A percentile compares a stretch with the other conserved stretches of the same genome.
Conservation (phyloP, 1,140 invertebrate species). For the Ceratosolen solmsi region DNA sequence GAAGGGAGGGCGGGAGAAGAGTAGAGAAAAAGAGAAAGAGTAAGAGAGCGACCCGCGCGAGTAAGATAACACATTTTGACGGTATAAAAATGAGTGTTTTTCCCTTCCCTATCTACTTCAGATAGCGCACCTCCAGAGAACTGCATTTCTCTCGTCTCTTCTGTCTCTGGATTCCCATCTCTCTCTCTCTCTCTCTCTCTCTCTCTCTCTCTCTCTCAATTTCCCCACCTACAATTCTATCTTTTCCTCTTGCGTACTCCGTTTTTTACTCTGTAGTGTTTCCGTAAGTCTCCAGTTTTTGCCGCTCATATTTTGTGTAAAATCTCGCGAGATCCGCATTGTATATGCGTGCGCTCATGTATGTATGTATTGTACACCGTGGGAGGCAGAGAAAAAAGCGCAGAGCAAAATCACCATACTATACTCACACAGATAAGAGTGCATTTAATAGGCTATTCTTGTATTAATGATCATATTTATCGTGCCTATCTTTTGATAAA, state of each 20-base stretch:
- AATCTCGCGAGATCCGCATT: slow-evolving; percentile 42
- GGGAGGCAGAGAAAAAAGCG: not conserved
- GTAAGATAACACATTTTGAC: slow-evolving; percentile 70
- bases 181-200: slow-evolving; percentile 30
- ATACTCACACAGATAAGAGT: slow-evolving; percentile 7
- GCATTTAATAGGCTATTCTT: slow-evolving; percentile 34
- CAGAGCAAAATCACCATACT: slow-evolving; percentile 5
- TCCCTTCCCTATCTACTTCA: slow-evolving; percentile 63
- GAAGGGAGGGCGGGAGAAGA: slow-evolving; percentile 47
- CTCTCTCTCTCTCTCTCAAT: slow-evolving; percentile 29
- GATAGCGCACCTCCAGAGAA: slow-evolving; percentile 62
- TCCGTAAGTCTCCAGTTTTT: slow-evolving; percentile 47
- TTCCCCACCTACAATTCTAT: not conserved
- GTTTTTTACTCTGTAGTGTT: slow-evolving; percentile 22
- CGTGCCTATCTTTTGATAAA: slow-evolving; percentile 24
- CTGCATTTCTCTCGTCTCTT: slow-evolving; percentile 51
- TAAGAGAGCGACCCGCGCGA: slow-evolving; percentile 53
- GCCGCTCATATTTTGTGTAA: slow-evolving; percentile 44
- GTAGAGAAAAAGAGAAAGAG: slow-evolving; percentile 22
- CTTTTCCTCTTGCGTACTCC: not conserved
- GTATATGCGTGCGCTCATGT: not conserved
- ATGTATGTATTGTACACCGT: not conserved
- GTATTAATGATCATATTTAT: slow-evolving; percentile 43
- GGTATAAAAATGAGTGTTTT: slow-evolving; percentile 72
- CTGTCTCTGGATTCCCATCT: slow-evolving; percentile 37